Percentiles rank a stretch among this genome's conserved stretches.
phyloP scores from a whole-genome alignment of 2,113 vertebrate genomes.

The Corvus cornix region DNA sequence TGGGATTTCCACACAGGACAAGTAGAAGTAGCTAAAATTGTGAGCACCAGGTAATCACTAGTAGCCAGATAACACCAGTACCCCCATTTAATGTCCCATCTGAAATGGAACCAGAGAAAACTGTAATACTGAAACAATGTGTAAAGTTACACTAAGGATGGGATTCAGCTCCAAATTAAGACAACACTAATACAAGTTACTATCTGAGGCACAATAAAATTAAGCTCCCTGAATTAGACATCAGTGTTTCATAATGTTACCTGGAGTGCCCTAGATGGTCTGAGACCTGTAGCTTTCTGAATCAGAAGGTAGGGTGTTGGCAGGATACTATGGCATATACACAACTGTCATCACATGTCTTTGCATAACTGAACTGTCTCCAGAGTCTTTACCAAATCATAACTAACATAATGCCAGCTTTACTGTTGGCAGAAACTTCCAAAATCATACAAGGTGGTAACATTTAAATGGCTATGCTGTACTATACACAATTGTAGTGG shows the following conservation, averaged over 20 bases:
- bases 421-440: not conserved
- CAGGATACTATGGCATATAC: fast-evolving
- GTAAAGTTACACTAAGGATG: not conserved
- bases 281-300: not conserved
- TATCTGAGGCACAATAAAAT: not conserved
- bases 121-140: not conserved
- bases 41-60: not conserved
- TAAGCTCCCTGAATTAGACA: not conserved
- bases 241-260: not conserved
- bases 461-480: not conserved
- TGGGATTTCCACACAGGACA: not conserved
- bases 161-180: not conserved
- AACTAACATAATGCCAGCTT: not conserved
- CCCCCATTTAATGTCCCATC: not conserved
- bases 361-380: not conserved
- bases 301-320: not conserved
- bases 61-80: not conserved
- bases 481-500: not conserved
- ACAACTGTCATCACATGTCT: not conserved
- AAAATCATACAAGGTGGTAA: not conserved
- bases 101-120: not conserved
- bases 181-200: not conserved
- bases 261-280: not conserved
- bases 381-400: not conserved
- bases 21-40: not conserved